Conservation (phyloP, 2,888 invertebrate genomes). For the Embidobia sp. region DNA sequence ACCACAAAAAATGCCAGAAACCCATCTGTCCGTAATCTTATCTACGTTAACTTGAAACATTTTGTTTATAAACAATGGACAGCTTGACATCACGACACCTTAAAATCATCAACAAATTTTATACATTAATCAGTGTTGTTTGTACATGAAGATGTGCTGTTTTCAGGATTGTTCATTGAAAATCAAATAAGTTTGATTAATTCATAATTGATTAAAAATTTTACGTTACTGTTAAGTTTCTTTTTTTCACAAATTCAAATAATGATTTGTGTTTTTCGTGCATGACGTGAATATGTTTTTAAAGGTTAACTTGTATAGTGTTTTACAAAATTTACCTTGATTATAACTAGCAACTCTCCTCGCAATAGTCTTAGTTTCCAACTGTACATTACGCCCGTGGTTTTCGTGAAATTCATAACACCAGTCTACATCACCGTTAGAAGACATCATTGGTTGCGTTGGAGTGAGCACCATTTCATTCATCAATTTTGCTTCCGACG, state of each 20-base stretch:
- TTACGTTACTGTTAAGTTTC: too few relatives aligned
- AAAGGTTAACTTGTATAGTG: too few relatives aligned
- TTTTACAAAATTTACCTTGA: constrained; percentile 84
- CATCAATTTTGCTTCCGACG: constrained; percentile 76
- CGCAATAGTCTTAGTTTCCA: constrained; percentile 86
- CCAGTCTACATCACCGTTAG: constrained; percentile 75
- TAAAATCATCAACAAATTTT: constrained; percentile 41
- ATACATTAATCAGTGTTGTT: neutral
- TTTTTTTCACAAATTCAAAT: too few relatives aligned
- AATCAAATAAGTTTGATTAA: too few relatives aligned
- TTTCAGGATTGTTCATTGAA: too few relatives aligned
- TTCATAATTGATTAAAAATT: too few relatives aligned
- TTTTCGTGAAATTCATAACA: constrained; percentile 89
- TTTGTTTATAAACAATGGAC: constrained; percentile 78
- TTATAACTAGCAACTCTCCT: constrained; percentile 91
- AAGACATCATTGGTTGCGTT: constrained; percentile 73
- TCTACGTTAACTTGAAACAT: constrained; percentile 85
- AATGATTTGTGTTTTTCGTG: too few relatives aligned
- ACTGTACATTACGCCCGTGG: constrained; percentile 91
- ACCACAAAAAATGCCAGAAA: constrained; percentile 90
- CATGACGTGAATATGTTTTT: too few relatives aligned
- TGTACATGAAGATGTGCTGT: too few relatives aligned
- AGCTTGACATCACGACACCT: constrained; percentile 83
- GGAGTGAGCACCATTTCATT: constrained; percentile 76
- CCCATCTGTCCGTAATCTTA: constrained; percentile 88